Evolutionary conservation across 1,140 invertebrate genomes (phyloP), one percentile per base, ranked within the genome.

Genomic region (Drosophila chauvacae): DNA sequence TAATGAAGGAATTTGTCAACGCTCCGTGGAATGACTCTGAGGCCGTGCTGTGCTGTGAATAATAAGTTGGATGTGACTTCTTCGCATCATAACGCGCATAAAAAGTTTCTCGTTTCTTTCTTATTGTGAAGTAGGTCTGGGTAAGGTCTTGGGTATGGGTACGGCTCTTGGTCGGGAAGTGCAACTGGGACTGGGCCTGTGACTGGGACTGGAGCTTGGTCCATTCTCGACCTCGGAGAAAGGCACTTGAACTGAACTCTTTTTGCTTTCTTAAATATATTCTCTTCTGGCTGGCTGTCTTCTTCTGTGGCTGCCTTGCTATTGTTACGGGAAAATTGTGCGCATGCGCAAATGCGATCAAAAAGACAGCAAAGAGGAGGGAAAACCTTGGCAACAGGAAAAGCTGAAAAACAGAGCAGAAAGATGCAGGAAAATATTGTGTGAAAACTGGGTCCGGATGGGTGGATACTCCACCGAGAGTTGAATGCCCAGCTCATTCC

Each of bases 251-350:
- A 72, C 62, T 80, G 63, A 69, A 77, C 74, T 70, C 42, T 63
- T 69, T 57, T 66, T 60, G 53, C 65, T 45, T 66, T 39, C 45
- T 28, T 33, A 20, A 30, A 13, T 16, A n/a, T 16, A 48, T 50
- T 23, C 37, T 58, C 37, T 58, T 33, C 63, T 62, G 57, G 35
- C 35, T 20, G 50, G 35, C 35, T 20, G 50, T 41, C 55, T 64
- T 69, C 61, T 62, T 61, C 53, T 23, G 28, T 10, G 50, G 18
- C 61, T 53, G 61, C 59, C 76, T 84, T 78, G 77, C 66, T 56
- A 79, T 81, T 81, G 77, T 90, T 90, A 60, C 83, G 86, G 86
- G 85, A 90, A 88, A 90, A 81, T 81, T 58, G 85, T 90, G 85
- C 81, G 84, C 85, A 90, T 81, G 87, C 85, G 85, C 81, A 90